Percentiles rank a stretch among this genome's conserved stretches.
Evolutionary conservation across 2,113 vertebrate species (phyloP).

Genomic region (Eurypyga helias): DNA sequence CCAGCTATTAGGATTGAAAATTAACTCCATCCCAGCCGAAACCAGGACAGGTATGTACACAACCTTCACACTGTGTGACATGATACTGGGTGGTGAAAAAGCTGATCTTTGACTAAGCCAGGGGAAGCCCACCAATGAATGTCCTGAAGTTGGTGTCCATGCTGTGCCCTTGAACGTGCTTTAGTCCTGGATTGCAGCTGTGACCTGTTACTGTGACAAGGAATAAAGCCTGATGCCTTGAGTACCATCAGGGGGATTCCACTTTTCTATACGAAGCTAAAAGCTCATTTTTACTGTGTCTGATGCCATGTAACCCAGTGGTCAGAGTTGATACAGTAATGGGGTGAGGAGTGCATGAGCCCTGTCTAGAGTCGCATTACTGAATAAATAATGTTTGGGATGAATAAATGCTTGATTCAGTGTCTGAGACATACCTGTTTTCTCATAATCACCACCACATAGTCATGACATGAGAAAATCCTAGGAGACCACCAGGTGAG

Average conservation of each 20-base stretch:
- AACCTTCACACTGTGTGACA: not conserved
- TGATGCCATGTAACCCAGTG: not conserved
- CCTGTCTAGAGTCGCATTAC: not conserved
- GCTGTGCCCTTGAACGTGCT: not conserved
- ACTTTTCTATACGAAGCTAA: not conserved
- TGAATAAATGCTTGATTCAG: not conserved
- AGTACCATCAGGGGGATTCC: not conserved
- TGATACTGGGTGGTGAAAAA: not conserved
- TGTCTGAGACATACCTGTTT: not conserved
- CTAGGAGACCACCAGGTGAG: not conserved
- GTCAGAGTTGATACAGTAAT: fast-evolving
- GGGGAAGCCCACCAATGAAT: not conserved
- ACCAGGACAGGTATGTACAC: not conserved
- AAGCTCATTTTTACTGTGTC: not conserved
- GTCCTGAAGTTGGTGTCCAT: not conserved
- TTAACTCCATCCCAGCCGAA: too few relatives aligned
- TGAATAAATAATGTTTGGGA: not conserved
- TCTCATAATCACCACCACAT: not conserved
- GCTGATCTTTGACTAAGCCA: not conserved
- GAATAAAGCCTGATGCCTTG: not conserved
- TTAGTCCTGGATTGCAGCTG: not conserved
- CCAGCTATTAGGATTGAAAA: too few relatives aligned
- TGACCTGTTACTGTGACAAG: not conserved
- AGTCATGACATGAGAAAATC: not conserved
- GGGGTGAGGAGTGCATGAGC: not conserved